phyloP scores from a whole-genome alignment of 2,888 invertebrate species.

The Ceratothoa steindachneri region DNA sequence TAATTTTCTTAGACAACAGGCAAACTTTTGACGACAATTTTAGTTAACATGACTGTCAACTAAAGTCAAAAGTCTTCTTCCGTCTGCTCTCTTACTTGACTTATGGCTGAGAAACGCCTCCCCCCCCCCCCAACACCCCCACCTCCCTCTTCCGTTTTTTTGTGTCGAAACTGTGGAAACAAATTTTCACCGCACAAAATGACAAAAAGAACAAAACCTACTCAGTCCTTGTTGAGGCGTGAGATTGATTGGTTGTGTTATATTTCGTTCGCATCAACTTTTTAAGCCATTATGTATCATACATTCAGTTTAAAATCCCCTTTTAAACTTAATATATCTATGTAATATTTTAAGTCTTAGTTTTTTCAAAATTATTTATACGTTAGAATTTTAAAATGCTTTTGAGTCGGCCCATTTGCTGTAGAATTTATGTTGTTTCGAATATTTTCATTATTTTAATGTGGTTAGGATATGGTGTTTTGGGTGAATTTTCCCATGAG shows the following conservation, averaged over 20 bases:
- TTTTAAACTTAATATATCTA: constrained; percentile 4
- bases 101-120: too few species aligned
- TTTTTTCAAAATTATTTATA: neutral
- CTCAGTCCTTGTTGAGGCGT: neutral
- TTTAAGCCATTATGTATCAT: neutral
- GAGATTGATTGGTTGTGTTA: neutral
- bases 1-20: too few species aligned
- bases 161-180: too few species aligned
- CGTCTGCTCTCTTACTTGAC: too few species aligned
- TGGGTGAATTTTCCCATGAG: constrained; percentile 38
- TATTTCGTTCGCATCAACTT: neutral
- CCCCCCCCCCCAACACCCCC: too few species aligned
- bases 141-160: too few species aligned
- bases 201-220: neutral
- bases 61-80: too few species aligned
- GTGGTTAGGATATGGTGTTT: constrained; percentile 8
- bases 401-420: neutral
- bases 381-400: neutral
- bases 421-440: neutral
- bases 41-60: too few species aligned
- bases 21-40: too few species aligned
- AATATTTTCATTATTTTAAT: constrained; percentile 11
- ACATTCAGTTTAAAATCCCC: neutral
- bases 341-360: constrained; percentile 6
- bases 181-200: neutral